Conservation (phyloP, 30 jellyfish, hydroid and myxozoan genomes). For the Aurelia sp. region DNA sequence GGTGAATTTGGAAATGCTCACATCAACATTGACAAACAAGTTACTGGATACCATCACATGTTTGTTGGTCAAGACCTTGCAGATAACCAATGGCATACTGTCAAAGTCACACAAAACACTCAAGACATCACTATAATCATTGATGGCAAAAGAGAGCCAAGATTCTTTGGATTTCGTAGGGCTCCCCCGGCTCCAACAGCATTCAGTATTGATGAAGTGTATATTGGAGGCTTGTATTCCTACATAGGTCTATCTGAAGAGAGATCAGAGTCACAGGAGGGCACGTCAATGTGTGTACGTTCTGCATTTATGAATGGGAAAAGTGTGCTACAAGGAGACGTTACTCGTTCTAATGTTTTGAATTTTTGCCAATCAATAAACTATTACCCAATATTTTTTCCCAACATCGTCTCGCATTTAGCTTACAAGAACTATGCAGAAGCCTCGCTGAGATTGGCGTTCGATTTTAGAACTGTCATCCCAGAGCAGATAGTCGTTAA, state of each 20-base stretch:
- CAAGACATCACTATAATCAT: conserved; percentile 82
- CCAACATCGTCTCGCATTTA: conserved; percentile 90
- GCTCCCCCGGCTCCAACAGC: conserved; percentile 97
- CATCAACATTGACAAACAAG: conserved; percentile 85
- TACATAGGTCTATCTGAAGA: conserved; percentile 73
- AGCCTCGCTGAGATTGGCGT: conserved; percentile 58
- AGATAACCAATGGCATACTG: conserved; percentile 97
- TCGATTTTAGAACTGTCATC: conserved; percentile 88
- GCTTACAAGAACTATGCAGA: conserved; percentile 56
- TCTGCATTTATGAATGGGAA: conserved; percentile 76
- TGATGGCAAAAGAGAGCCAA: conserved; percentile 79
- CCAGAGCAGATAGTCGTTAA: conserved; percentile 77
- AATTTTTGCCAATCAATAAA: conserved; percentile 69
- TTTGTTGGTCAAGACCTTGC: conserved; percentile 95
- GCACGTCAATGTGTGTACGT: conserved; percentile 73
- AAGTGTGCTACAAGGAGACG: conserved; percentile 33
- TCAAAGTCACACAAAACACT: conserved; percentile 80
- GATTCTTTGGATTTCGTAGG: conserved; percentile 73
- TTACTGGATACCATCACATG: conserved; percentile 88
- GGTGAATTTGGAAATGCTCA: conserved; percentile 95
- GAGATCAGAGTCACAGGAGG: conserved; percentile 81
- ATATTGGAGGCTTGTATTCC: conserved; percentile 84
- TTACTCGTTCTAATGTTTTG: conserved; percentile 12
- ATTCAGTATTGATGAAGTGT: conserved; percentile 78
- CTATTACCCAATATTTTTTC: conserved; percentile 89